Percentiles rank a stretch among this genome's conserved stretches.
phyloP scores from a whole-genome alignment of 2,797 vertebrate genomes.

The Periophthalmus magnuspinnatus region DNA sequence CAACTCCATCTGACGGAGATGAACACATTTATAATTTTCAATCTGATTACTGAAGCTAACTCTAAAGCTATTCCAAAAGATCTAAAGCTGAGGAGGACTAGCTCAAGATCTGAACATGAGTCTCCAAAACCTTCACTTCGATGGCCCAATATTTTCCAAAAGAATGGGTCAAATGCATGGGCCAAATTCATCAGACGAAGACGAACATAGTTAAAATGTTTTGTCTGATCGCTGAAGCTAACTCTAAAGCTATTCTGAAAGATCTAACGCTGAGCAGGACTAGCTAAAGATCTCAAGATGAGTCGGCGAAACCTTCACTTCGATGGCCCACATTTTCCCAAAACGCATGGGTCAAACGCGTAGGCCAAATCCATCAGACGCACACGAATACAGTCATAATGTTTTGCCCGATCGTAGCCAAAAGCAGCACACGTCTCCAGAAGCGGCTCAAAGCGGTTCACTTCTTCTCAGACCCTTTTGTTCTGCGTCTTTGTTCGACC shows the following conservation, averaged over 20 bases:
- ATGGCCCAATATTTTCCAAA: background rate
- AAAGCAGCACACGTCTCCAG: constrained; percentile 36
- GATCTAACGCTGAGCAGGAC: too few relatives aligned
- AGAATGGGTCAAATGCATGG: background rate
- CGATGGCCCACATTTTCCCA: background rate
- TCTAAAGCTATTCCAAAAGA: too few relatives aligned
- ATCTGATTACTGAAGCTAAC: too few relatives aligned
- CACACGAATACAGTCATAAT: background rate
- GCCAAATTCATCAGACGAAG: too few relatives aligned
- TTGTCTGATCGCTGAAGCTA: background rate
- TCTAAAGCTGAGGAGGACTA: too few relatives aligned
- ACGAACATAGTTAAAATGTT: background rate
- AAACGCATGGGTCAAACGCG: background rate
- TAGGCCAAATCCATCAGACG: too few relatives aligned
- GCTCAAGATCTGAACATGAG: too few relatives aligned
- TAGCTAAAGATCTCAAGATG: too few relatives aligned
- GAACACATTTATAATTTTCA: too few relatives aligned
- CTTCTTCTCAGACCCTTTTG: constrained; percentile 38
- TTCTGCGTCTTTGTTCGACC: constrained; percentile 40
- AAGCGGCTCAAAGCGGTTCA: constrained; percentile 36
- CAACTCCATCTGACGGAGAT: too few relatives aligned
- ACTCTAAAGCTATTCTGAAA: too few relatives aligned
- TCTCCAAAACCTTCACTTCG: background rate
- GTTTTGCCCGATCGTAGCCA: constrained; percentile 11
- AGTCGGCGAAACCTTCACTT: background rate